Evolutionary conservation across 2,113 vertebrate species (phyloP), one percentile per base, ranked within the genome.

Genomic region (Ophiodon elongatus): DNA sequence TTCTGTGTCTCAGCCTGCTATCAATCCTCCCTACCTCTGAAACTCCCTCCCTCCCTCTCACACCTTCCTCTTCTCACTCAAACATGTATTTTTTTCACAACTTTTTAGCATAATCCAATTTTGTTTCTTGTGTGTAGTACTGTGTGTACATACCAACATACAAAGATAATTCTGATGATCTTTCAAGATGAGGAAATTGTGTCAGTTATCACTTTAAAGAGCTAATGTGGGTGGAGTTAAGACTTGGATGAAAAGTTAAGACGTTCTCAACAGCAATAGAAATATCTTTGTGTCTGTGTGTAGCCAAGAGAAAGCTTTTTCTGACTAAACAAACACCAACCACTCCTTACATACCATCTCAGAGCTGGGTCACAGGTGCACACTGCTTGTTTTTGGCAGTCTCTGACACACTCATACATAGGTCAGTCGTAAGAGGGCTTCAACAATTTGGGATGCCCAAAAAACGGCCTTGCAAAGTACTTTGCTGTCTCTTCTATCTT

Each of bases 41-140:
- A 25, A 59, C 31, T 76, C 66, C 25, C 64, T 76, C 77, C 47
- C 72, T 56, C 79, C 45, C 47, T 31, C 71, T 84, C 83, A 78
- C 76, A 85, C 84, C 75, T 65, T 60, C 64, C 74, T 75, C 19
- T 59, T 69, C 75, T 83, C 57, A 70, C 43, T 50, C 75, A 60
- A n/a, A 19, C 62, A 4, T 60, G 39, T 4, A 70, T 70, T 80
- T 84, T 35, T 23, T 59, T 82, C 7, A 54, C 73, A 56, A 27
- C 75, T 93, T 59, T 91, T 92, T 94, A 91, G 75, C 79, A 93
- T 93, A 76, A 84, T 84, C 64, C 82, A 69, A 65, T 86, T 91
- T 66, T 89, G 79, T 82, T 93, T 95, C 87, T 90, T 93, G 23
- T 69, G 15, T 39, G 21, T 10, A 75, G 37, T 15, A 15, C 21